A percentile compares a stretch with the other conserved stretches of the same genome.
Evolutionary conservation across 1,140 invertebrate genomes (phyloP).

Genomic region (Mercenaria mercenaria): DNA sequence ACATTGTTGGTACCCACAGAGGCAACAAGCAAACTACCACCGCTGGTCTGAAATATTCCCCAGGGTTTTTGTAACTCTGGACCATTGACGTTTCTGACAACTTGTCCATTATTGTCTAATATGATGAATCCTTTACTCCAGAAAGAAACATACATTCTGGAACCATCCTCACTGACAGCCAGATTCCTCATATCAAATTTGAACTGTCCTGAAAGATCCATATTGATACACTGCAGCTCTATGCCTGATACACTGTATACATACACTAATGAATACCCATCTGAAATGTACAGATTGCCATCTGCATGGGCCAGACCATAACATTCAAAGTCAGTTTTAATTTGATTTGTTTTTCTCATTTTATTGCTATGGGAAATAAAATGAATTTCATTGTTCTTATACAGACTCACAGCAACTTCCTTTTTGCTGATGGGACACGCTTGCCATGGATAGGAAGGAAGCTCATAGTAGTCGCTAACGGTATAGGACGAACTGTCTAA

Average conservation of each 20-base stretch:
- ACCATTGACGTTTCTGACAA: not conserved
- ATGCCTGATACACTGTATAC: too few relatives aligned
- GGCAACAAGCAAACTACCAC: not conserved
- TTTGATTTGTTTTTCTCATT: not conserved
- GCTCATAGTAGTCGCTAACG: not conserved
- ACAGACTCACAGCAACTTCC: not conserved
- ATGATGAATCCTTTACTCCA: not conserved
- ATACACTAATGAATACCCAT: too few relatives aligned
- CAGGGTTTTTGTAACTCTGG: not conserved
- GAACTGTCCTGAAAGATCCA: not conserved
- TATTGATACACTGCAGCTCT: not conserved
- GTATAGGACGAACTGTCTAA: not conserved
- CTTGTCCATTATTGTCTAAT: not conserved
- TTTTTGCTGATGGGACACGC: not conserved
- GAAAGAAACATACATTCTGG: not conserved
- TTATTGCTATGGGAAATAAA: not conserved
- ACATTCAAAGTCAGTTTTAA: too few relatives aligned
- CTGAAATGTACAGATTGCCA: too few relatives aligned
- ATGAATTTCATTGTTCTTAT: not conserved
- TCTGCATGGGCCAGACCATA: too few relatives aligned
- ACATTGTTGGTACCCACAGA: not conserved
- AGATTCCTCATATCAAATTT: not conserved
- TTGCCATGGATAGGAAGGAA: not conserved
- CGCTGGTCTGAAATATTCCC: not conserved
- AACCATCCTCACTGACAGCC: not conserved